phyloP scores from a whole-genome alignment of 2,797 vertebrate species.

The Buceros bicornis region DNA sequence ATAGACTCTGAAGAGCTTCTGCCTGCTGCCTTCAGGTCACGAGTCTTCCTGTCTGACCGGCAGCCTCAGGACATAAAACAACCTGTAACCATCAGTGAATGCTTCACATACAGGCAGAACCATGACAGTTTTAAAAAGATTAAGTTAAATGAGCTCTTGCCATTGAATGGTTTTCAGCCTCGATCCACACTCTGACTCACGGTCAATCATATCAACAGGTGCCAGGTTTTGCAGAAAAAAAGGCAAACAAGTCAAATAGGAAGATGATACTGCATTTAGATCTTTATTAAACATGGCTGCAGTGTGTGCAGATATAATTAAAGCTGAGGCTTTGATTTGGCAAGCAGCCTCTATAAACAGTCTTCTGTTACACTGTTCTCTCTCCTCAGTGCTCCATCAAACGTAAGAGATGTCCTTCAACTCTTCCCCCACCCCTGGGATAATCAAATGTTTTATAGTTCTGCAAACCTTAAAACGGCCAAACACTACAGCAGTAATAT shows the following conservation, averaged over 20 bases:
- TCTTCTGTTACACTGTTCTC: neutral
- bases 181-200: neutral
- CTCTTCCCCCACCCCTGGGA: neutral
- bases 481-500: constrained; percentile 3
- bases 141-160: neutral
- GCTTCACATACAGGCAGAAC: neutral
- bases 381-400: constrained; percentile 26
- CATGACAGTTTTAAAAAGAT: neutral
- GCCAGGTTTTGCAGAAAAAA: neutral
- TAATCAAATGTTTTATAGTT: constrained; percentile 36
- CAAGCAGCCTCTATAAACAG: constrained; percentile 41
- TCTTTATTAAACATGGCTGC: neutral
- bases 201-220: neutral
- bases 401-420: constrained; percentile 20
- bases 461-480: neutral
- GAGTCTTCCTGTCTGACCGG: neutral
- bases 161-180: neutral
- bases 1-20: neutral
- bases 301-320: neutral
- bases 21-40: neutral
- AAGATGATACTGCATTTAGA: neutral
- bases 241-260: neutral
- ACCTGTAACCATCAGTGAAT: neutral
- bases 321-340: constrained; percentile 12
- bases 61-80: neutral